Evolutionary conservation across 1,140 invertebrate species (phyloP).

Genomic region (Drosophila sechellia): DNA sequence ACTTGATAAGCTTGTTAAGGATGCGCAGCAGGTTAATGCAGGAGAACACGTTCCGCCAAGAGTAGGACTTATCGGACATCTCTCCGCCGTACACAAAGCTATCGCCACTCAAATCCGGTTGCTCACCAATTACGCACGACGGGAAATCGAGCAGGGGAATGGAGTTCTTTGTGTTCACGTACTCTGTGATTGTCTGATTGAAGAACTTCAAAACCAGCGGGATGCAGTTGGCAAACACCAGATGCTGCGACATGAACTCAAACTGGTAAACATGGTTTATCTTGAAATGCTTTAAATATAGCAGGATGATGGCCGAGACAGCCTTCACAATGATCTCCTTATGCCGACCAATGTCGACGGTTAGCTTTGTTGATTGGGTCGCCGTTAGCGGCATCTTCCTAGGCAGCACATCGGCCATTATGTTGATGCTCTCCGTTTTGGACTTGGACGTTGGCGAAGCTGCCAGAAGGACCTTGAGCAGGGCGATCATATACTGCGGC

Average conservation of each 20-base stretch:
- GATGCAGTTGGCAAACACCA: slow-evolving; percentile 99
- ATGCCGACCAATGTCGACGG: slow-evolving; percentile 98
- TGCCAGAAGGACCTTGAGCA: slow-evolving; percentile 98
- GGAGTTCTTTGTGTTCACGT: slow-evolving; percentile 97
- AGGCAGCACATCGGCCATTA: slow-evolving; percentile 98
- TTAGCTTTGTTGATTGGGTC: slow-evolving; percentile 98
- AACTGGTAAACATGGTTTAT: slow-evolving; percentile 99
- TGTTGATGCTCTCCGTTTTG: slow-evolving; percentile 99
- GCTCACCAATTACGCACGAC: slow-evolving; percentile 97
- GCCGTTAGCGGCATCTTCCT: slow-evolving; percentile 99
- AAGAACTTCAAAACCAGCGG: slow-evolving; percentile 99
- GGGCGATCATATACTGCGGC: slow-evolving; percentile 98
- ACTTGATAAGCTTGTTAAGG: slow-evolving; percentile 99
- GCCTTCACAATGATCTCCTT: slow-evolving; percentile 99
- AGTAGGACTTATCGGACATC: slow-evolving; percentile 93
- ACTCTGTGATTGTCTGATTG: slow-evolving; percentile 98
- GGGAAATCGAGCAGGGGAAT: slow-evolving; percentile 98
- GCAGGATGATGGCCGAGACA: slow-evolving; percentile 96
- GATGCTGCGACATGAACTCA: slow-evolving; percentile 99
- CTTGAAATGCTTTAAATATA: slow-evolving; percentile 99
- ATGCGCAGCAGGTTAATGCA: slow-evolving; percentile 99
- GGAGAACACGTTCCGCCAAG: slow-evolving; percentile 99
- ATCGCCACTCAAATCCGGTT: slow-evolving; percentile 96
- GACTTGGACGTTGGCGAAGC: slow-evolving; percentile 98
- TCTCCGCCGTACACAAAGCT: slow-evolving; percentile 88